phyloP scores from a whole-genome alignment of 2,113 vertebrate genomes.

The Pseudopipra pipra region DNA sequence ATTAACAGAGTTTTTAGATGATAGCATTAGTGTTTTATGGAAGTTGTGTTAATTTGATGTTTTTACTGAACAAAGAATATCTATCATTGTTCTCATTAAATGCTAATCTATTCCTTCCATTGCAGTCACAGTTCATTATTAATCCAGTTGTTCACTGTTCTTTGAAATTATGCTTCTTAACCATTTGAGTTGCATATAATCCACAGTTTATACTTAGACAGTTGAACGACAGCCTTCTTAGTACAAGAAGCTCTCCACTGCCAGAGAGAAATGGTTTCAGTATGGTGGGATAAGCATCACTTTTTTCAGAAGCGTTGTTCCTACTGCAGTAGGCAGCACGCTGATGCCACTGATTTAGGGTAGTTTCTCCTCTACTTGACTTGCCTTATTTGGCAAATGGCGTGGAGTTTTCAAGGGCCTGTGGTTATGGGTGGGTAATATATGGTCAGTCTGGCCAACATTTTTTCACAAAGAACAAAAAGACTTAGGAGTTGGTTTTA shows the following conservation, averaged over 20 bases:
- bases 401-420: background rate
- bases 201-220: background rate
- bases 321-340: background rate
- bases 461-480: background rate
- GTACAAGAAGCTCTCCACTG: rapidly evolving
- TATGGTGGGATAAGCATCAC: background rate
- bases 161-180: background rate
- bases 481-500: background rate
- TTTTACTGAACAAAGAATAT: background rate
- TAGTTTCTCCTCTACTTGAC: background rate
- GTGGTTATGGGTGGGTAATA: background rate
- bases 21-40: background rate
- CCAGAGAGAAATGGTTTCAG: background rate
- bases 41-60: background rate
- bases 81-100: background rate
- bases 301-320: background rate
- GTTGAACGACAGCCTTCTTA: background rate
- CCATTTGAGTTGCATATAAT: background rate
- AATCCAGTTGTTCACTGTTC: background rate
- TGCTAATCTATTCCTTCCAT: background rate
- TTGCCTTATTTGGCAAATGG: background rate
- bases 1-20: background rate
- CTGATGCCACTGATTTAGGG: background rate
- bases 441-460: background rate
- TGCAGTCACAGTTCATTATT: background rate